A percentile compares a stretch with the other conserved stretches of the same genome.
Conservation (phyloP, 2,113 vertebrate genomes). For the Notarius lentiginosus region DNA sequence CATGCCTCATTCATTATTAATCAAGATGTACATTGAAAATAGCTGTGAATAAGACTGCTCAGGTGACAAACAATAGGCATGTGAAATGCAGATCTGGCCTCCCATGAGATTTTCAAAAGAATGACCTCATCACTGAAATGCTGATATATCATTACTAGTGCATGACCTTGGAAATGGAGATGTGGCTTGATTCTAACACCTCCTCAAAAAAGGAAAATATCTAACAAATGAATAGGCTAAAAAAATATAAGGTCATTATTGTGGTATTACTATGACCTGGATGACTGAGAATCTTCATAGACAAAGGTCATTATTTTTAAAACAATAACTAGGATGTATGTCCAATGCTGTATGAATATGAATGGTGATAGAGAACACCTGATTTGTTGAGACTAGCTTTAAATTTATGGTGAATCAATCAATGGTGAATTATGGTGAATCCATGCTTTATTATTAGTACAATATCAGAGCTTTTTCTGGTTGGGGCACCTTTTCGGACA, state of each 20-base stretch:
- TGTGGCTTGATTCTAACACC: not conserved
- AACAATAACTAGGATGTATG: not conserved
- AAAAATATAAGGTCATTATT: not conserved
- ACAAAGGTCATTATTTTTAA: not conserved
- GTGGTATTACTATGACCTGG: too few relatives aligned
- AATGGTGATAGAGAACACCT: not conserved
- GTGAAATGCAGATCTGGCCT: constrained; percentile 25
- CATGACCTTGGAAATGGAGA: constrained; percentile 36
- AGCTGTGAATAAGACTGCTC: constrained; percentile 48
- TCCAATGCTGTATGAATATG: not conserved
- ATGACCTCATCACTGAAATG: constrained; percentile 43
- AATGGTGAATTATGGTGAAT: not conserved
- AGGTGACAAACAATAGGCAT: constrained; percentile 38
- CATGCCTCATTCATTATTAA: constrained; percentile 65
- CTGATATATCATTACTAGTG: constrained; percentile 16
- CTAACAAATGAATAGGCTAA: not conserved
- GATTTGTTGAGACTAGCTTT: too few relatives aligned
- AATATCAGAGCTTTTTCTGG: not conserved
- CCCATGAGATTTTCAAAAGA: constrained; percentile 20
- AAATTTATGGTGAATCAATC: not conserved
- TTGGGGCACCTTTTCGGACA: not conserved
- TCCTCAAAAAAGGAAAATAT: not conserved
- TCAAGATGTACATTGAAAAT: constrained; percentile 55
- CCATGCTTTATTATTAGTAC: not conserved
- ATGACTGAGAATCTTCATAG: too few relatives aligned